phyloP scores from a whole-genome alignment of 2,888 invertebrate genomes.

The Fragum whitleyi region DNA sequence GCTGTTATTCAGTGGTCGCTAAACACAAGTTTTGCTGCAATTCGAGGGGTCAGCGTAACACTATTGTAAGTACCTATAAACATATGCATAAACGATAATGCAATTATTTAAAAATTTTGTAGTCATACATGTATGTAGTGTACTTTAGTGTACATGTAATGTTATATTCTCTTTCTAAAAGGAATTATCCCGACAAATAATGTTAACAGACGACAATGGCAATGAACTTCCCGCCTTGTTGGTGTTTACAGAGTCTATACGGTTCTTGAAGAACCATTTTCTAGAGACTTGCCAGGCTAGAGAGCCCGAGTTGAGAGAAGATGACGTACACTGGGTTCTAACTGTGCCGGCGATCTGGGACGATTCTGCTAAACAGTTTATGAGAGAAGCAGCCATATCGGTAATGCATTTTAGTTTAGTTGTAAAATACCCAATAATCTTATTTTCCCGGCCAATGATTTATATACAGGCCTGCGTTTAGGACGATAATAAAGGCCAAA shows the following conservation, averaged over 20 bases:
- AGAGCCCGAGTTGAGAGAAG: conserved; percentile 2
- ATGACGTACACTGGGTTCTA: conserved; percentile 48
- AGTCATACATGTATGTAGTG: no score
- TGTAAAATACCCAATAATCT: neutral
- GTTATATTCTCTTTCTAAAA: no score
- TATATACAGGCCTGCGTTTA: no score
- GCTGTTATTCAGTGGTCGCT: no score
- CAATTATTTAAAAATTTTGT: no score
- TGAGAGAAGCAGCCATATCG: conserved; percentile 49
- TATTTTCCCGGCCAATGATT: no score
- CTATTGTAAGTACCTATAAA: no score
- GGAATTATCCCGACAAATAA: conserved; percentile 36
- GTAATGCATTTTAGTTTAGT: neutral
- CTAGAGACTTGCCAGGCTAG: neutral
- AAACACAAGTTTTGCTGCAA: no score
- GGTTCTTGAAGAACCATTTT: conserved; percentile 46
- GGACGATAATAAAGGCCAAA: no score
- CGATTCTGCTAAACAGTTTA: conserved; percentile 49
- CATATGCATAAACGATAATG: no score
- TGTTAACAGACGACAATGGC: conserved; percentile 49
- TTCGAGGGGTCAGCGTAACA: no score
- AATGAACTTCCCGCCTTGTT: conserved; percentile 38
- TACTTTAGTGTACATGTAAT: no score
- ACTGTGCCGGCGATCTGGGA: conserved; percentile 12
- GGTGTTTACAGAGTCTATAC: conserved; percentile 47